Conservation (phyloP, 2,797 vertebrate genomes). For the Psittacula derbiana region DNA sequence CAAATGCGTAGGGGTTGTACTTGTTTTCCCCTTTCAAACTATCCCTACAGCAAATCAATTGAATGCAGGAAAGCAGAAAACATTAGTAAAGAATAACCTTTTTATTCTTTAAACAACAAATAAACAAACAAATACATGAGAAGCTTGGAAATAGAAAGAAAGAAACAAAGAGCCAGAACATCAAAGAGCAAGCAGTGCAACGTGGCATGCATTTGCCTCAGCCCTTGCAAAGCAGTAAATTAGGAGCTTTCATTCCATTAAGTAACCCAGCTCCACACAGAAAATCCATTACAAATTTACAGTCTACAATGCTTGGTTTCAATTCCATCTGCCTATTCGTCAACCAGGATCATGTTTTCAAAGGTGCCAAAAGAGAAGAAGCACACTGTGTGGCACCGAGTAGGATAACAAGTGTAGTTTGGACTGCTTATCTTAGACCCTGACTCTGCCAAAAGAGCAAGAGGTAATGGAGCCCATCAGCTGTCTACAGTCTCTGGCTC, state of each 20-base stretch:
- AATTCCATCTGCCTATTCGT: background rate
- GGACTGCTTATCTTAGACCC: background rate
- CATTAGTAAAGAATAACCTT: constrained; percentile 1
- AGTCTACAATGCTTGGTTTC: background rate
- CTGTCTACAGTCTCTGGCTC: background rate
- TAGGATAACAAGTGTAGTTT: background rate
- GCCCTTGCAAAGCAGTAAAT: constrained; percentile 40
- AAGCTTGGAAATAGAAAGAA: constrained; percentile 31
- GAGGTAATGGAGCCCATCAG: background rate
- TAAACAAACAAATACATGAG: background rate
- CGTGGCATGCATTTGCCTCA: constrained; percentile 36
- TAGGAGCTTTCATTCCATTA: background rate
- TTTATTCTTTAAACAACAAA: constrained; percentile 40
- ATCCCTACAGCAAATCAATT: constrained; percentile 10
- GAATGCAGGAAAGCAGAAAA: constrained; percentile 53
- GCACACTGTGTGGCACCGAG: background rate
- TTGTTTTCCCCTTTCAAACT: background rate
- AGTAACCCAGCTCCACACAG: background rate
- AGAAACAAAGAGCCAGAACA: background rate
- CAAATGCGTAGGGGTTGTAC: background rate
- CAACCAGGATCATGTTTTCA: background rate
- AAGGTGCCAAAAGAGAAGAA: background rate
- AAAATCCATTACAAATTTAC: background rate
- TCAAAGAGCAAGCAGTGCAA: constrained; percentile 48
- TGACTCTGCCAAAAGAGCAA: background rate